Evolutionary conservation across 35 echinoderm and acorn worm genomes (phyloP).

Genomic region (Ophiothrix spiculata): DNA sequence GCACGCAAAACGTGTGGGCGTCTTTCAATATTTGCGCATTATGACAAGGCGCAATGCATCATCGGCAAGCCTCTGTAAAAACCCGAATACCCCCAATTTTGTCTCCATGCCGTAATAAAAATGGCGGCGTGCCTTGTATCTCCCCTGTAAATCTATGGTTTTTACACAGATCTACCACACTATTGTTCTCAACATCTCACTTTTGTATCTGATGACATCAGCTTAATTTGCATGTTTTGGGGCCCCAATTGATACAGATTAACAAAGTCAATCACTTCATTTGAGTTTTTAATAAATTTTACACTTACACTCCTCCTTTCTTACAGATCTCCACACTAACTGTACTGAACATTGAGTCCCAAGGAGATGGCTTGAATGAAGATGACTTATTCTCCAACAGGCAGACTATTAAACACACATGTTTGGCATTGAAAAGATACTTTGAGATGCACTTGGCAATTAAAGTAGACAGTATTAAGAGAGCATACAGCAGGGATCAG

Average conservation of each 20-base stretch:
- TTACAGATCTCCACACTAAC: conserved; percentile 82
- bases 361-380: conserved; percentile 46
- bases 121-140: too few relatives aligned
- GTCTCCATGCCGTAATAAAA: too few relatives aligned
- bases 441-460: conserved; percentile 89
- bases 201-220: background rate
- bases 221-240: background rate
- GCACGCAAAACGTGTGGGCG: too few relatives aligned
- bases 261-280: background rate
- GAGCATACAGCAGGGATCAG: conserved; percentile 69
- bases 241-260: background rate
- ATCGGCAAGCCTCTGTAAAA: too few relatives aligned
- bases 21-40: too few relatives aligned
- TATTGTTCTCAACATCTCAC: too few relatives aligned
- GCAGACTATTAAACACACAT: conserved; percentile 94
- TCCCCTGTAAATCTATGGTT: too few relatives aligned
- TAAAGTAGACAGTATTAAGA: conserved; percentile 83
- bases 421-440: conserved; percentile 76
- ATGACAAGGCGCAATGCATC: too few relatives aligned
- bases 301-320: too few relatives aligned
- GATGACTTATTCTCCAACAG: conserved; percentile 83
- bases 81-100: too few relatives aligned
- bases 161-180: too few relatives aligned
- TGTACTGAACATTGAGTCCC: conserved; percentile 75
- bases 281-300: background rate